Base-by-base conservation (phyloP, 2,888 invertebrate species). In the Spisula solida region DNA sequence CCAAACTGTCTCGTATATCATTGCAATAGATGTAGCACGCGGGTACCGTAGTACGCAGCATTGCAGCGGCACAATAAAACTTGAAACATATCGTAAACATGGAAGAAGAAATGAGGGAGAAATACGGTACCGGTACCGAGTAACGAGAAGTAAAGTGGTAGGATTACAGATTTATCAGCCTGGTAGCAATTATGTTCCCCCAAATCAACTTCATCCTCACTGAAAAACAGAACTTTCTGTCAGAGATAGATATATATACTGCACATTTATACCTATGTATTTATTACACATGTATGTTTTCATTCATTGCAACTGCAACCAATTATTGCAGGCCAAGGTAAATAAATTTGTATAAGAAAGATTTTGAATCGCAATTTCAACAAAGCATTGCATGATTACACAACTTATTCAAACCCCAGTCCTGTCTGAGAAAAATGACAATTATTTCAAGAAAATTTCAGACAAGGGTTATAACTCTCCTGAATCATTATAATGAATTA, bases 81-180 rank as follows among this genome's bases (percentile, higher is more conserved):
- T 34, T n/a, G 14, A n/a, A 79, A 34, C 56, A 48, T 31, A 79
- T 79, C 55, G n/a, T 75, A 85, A 85, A 55, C 60, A 25, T 85
- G 25, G 12, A 75, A 31, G 18, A 31, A 85, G 55, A 56, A 18
- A 78, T 85, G n/a, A n/a, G n/a, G n/a, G n/a, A n/a, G n/a, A n/a
- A n/a, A n/a, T n/a, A n/a, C n/a, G n/a, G n/a, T n/a, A n/a, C 55
- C 79, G 8, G 55, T 48, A 78, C 34, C 6, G 78, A 79, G 79
- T 83, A 70, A 86, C 18, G 86, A 48, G 81, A 66, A 81, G 78
- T 82, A 25, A 87, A 87, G 78, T 75, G 51, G 56, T 70, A 83
- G 41, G 48, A 34, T 81, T 86, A 89, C 89, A 86, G 89, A 89
- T 89, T 86, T 86, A 89, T 86, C 75, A 51, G 70, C 66, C 89